Conservation (phyloP, 2,797 vertebrate species). For the Onychomys leucogaster region DNA sequence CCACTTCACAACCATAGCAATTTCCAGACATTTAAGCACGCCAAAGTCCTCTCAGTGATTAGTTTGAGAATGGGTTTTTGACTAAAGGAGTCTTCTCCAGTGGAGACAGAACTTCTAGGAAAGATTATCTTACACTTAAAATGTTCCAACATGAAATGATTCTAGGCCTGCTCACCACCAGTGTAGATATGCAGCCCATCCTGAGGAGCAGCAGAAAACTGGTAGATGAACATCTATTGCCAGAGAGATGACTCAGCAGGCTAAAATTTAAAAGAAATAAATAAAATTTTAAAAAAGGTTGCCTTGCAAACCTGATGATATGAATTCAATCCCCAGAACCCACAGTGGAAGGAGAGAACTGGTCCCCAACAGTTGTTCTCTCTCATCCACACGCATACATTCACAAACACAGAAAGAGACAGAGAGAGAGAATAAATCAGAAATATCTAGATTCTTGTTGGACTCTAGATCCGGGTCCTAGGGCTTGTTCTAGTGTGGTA, state of each 20-base stretch:
- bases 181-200: neutral
- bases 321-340: neutral
- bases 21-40: neutral
- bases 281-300: neutral
- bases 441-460: neutral
- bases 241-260: neutral
- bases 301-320: neutral
- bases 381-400: neutral
- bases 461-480: neutral
- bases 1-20: neutral
- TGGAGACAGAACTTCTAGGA: neutral
- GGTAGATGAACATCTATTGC: neutral
- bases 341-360: neutral
- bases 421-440: neutral
- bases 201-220: neutral
- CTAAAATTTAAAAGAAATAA: neutral
- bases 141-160: neutral
- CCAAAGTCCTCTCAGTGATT: too few species aligned
- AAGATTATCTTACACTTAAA: neutral
- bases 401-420: neutral
- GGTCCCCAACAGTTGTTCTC: neutral
- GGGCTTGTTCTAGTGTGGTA: neutral
- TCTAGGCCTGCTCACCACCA: neutral
- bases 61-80: neutral
- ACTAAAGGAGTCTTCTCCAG: neutral